These are phyloP conservation scores for Ibidorhyncha struthersii DNA, from an alignment of 2,113 vertebrate genomes.

Conservation along the genomic window DNA sequence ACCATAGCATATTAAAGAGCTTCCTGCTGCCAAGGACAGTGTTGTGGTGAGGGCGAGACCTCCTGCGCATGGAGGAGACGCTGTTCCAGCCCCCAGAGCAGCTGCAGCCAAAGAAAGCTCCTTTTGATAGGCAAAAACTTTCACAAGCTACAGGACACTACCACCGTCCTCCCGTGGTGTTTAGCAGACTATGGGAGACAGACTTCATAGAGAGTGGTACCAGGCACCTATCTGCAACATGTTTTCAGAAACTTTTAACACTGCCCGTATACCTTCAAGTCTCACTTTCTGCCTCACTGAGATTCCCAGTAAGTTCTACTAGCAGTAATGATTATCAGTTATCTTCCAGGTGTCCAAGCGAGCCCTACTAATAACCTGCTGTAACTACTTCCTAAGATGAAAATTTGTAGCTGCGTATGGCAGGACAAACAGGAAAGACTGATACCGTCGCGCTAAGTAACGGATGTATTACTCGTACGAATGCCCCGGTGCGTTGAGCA, in stretches of 20 bases:
- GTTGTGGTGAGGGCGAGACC: not conserved
- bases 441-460: not conserved
- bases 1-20: not conserved
- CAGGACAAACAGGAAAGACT: constrained; percentile 25
- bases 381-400: not conserved
- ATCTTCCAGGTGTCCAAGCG: not conserved
- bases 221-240: not conserved
- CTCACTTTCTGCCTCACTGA: not conserved
- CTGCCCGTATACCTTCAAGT: not conserved
- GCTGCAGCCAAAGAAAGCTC: not conserved
- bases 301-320: not conserved
- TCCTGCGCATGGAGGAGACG: not conserved
- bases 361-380: not conserved
- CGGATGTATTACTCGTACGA: not conserved
- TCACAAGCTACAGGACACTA: not conserved
- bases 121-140: not conserved
- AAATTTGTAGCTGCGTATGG: not conserved
- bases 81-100: not conserved
- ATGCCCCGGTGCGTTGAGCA: not conserved
- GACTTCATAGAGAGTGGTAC: not conserved
- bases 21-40: constrained; percentile 2
- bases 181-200: not conserved
- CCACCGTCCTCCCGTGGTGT: not conserved
- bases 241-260: not conserved
- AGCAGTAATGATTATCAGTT: not conserved